Conservation (phyloP, 64 coral and sea anemone species). For the Orbicella faveolata region DNA sequence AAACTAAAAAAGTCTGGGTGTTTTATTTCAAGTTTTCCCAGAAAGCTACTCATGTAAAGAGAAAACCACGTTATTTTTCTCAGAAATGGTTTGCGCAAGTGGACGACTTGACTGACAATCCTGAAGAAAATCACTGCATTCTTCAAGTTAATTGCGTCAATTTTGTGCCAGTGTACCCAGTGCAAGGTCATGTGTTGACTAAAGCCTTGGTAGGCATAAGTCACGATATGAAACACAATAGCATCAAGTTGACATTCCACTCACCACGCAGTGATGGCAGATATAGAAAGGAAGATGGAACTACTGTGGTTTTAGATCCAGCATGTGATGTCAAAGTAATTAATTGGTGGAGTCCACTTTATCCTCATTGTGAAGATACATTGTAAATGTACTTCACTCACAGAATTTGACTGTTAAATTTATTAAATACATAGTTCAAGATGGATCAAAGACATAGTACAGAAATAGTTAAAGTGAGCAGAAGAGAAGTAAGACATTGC, state of each 20-base stretch:
- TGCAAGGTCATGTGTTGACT: constrained; percentile 61
- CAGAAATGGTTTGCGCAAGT: constrained; percentile 59
- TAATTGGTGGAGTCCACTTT: constrained; percentile 59
- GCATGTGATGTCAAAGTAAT: constrained; percentile 49
- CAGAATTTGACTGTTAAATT: no score
- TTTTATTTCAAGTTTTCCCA: constrained; percentile 67
- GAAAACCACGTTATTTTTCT: constrained; percentile 46
- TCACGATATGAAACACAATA: constrained; percentile 61
- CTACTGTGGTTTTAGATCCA: constrained; percentile 48
- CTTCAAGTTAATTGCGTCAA: constrained; percentile 71
- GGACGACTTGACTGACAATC: constrained; percentile 48
- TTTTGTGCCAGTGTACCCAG: constrained; percentile 36
- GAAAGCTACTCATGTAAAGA: not conserved
- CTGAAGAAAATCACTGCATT: constrained; percentile 25
- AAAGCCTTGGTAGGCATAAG: constrained; percentile 50
- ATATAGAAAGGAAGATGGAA: constrained; percentile 35
- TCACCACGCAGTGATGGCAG: constrained; percentile 54
- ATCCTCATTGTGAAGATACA: constrained; percentile 38
- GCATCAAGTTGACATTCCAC: constrained; percentile 64
- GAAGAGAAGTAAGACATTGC: no score
- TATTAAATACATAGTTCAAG: no score
- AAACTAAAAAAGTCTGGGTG: constrained; percentile 57
- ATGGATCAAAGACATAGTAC: no score
- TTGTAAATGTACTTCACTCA: not conserved
- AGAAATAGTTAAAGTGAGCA: no score